Base-by-base conservation (phyloP, 2,797 vertebrate genomes). In the Lagocephalus sceleratus region DNA sequence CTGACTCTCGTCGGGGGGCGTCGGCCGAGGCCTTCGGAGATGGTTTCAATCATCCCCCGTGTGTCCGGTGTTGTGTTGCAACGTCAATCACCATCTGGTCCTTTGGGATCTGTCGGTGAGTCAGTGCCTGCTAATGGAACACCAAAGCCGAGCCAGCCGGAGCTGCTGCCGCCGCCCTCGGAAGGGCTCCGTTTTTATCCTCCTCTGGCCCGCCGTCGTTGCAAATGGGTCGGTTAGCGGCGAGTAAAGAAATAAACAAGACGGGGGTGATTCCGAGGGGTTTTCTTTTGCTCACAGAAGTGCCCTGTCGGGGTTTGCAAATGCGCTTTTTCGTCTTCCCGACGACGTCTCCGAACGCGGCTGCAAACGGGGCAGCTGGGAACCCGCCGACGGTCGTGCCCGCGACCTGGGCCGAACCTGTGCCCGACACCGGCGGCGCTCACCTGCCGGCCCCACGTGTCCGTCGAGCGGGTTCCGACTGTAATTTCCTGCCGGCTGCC, bases 401-500 rank as follows among this genome's bases (percentile, higher is more conserved):
- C 32, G 14, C 2, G 11, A 10, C 32, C 32, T 35, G 32, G 32
- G 11, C 32, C 10, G 32, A 3, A 35, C 32, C 32, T 29, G 29
- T 8, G 4, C 4, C 32, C 29, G 12, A 35, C 32, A 14, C 32
- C 32, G 32, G 32, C 40, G 15, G 16, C 9, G 57, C 70, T 77
- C 32, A 35, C 32, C 32, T 35, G 32, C 5, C 11, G 5, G 32
- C 10, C 32, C 4, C 32, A 35, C 12, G 66, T 76, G 60, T 67
- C 41, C 48, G 66, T 71, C 53, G 60, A 60, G 52, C 71, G 54
- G 25, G 60, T 66, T n/a, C 61, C 47, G 59, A 10, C 47, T 79
- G 76, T 87, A 83, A 89, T 89, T 88, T 87, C 84, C 84, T 85
- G 79, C 79, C 26, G 65, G 65, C 60, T 69, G 61, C 52, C 65